Evolutionary conservation across 37 sponge, comb jelly and placozoan species (phyloP).

Genomic region (Geodia barretti): DNA sequence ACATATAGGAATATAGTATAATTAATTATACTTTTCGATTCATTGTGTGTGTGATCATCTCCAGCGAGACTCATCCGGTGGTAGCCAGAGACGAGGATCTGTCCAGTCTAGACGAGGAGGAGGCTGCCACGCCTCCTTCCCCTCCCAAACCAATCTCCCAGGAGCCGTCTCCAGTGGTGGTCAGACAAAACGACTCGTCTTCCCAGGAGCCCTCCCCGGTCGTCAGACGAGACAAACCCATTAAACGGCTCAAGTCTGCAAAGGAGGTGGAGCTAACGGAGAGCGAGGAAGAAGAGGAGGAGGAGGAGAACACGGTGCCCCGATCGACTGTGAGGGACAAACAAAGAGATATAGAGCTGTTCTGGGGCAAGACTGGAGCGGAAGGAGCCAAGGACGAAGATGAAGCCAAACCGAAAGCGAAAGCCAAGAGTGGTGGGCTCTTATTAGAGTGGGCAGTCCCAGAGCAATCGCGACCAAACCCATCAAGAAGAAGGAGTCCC

Average conservation of each 20-base stretch:
- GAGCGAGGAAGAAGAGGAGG: constrained; percentile 56
- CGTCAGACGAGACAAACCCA: background rate
- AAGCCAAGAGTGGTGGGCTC: constrained; percentile 22
- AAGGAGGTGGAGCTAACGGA: constrained; percentile 58
- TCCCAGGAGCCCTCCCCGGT: background rate
- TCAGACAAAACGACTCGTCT: background rate
- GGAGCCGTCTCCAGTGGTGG: background rate
- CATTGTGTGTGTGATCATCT: background rate
- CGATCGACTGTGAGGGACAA: background rate
- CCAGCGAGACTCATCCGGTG: constrained; percentile 21
- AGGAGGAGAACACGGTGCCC: constrained; percentile 14
- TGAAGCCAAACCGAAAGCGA: background rate
- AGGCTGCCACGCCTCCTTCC: background rate
- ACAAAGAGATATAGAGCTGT: background rate
- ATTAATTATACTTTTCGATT: background rate
- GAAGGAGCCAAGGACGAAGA: background rate
- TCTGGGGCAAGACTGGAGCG: background rate
- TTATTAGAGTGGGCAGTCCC: background rate
- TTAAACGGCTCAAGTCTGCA: constrained; percentile 43
- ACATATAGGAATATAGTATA: background rate
- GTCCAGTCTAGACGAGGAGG: constrained; percentile 40
- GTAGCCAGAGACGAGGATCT: constrained; percentile 62
- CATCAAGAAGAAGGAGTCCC: background rate
- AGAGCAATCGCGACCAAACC: background rate
- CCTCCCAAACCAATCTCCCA: constrained; percentile 5